A percentile compares a stretch with the other conserved stretches of the same genome.
Conservation (phyloP, 1,140 invertebrate genomes). For the Dryas iulia region DNA sequence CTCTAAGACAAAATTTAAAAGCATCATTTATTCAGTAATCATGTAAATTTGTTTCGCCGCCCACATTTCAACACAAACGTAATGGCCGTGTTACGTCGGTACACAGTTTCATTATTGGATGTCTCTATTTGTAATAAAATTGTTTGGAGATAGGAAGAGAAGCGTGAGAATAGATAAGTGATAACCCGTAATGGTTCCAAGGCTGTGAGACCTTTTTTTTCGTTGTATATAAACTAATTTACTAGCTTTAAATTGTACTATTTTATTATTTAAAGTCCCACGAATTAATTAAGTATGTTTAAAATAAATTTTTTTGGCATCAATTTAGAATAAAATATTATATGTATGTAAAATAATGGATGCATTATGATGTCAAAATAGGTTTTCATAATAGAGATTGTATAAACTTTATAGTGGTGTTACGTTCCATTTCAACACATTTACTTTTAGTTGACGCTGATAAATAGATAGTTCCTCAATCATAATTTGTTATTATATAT, state of each 20-base stretch:
- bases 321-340: neutral
- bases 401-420: neutral
- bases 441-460: slow-evolving; percentile 1
- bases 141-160: slow-evolving; percentile 26
- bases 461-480: slow-evolving; percentile 3
- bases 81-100: neutral
- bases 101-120: slow-evolving; percentile 19
- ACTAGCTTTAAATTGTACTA: slow-evolving; percentile 8
- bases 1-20: slow-evolving; percentile 12
- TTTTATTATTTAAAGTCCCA: neutral
- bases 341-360: neutral
- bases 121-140: slow-evolving; percentile 28
- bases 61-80: slow-evolving; percentile 28
- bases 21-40: slow-evolving; percentile 30
- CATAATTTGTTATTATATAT: neutral
- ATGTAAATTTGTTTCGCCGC: slow-evolving; percentile 23
- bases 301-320: neutral
- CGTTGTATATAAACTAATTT: slow-evolving; percentile 43
- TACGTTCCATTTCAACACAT: slow-evolving; percentile 3
- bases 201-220: slow-evolving; percentile 37
- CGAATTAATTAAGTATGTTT: neutral
- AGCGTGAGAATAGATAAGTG: slow-evolving; percentile 28
- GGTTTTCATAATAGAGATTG: slow-evolving; percentile 1
- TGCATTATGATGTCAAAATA: slow-evolving; percentile 3
- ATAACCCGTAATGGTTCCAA: slow-evolving; percentile 34